Base-by-base conservation (phyloP, 2,888 invertebrate species). In the Drosophila mettleri region DNA sequence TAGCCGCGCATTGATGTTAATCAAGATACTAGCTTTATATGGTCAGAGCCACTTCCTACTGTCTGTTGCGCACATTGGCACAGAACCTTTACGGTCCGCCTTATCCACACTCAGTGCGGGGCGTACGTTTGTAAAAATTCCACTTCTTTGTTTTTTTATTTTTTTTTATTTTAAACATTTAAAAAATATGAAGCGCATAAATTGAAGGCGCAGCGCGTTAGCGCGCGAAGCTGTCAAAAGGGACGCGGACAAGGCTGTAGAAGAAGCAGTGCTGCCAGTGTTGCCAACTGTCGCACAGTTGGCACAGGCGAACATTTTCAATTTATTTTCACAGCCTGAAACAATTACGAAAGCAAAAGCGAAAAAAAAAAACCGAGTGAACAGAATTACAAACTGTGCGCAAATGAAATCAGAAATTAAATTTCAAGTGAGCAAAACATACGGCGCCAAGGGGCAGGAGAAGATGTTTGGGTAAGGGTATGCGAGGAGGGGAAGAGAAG, bases 321-420 rank as follows among this genome's bases (percentile, higher is more conserved):
- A 84, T 84, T 84, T 84, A 87, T 87, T 84, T 86, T 86, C 84
- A 82, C 84, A 86, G 87, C 75, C 84, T 87, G 85, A 80, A 84
- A 87, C 84, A 84, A 84, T 86, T 84, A 87, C 75, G 73, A 45
- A 48, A 43, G 22, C 41, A 31, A 46, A 63, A 48, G 64, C 49
- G 43, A 71, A 48, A 63, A 65, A 65, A 59, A 49, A 34, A 12
- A 34, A 51, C 22, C 3, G 22, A 43, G 9, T 10, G 16, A 55
- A 49, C 45, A 43, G 55, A 51, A 71, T 70, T 70, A 72, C 64
- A 79, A 81, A 86, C 77, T 86, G 78, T 79, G 85, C 78, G 79
- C 80, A 86, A 85, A 85, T 85, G 83, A 85, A 85, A 87, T 85
- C 83, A 85, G 76, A 87, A 85, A 85, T 85, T 85, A 85, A 85